Evolutionary conservation across 2,797 vertebrate species (phyloP), one percentile per base, ranked within the genome.

Genomic region (Macropodus opercularis): DNA sequence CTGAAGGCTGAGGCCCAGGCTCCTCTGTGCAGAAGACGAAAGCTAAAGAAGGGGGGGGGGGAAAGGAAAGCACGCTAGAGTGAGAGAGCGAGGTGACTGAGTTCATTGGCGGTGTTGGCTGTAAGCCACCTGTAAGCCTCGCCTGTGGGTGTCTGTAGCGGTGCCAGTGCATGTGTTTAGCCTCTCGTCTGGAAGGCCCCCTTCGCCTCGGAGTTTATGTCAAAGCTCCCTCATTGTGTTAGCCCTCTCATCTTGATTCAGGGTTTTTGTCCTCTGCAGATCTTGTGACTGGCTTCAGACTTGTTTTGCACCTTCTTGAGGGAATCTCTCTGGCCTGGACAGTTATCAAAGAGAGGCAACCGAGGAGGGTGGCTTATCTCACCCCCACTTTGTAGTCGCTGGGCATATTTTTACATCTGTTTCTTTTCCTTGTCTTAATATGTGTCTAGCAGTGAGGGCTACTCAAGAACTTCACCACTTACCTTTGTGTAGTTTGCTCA

Each of bases 121-220:
- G 74, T 3, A 54, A 72, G 89, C 91, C 92, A 92, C 40, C 3
- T n/a, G n/a, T n/a, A n/a, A n/a, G 63, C 78, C 85, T 86, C 79
- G 90, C 90, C 88, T 89, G 87, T 90, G 88, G 86, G 84, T 89
- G 91, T 93, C 85, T 92, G 91, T 87, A 87, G 85, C 85, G 23
- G 63, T 85, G 90, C 90, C 89, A 92, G 87, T 80, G 87, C 89
- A 90, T 92, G 91, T 91, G 90, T 92, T 92, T 88, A 87, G 89
- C 87, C 88, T 90, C 85, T 87, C 68, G 88, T 91, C 90, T 93
- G 86, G 85, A 85, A 90, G 89, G 84, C 81, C 81, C 82, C 80
- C 63, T 85, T 89, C 38, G 70, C 85, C 84, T 87, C 80, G 66
- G 72, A 83, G 86, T 89, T 87, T 81, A 85, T 87, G 88, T 88